Percentiles rank a stretch among this genome's conserved stretches.
Evolutionary conservation across 2,888 invertebrate genomes (phyloP).

Genomic region (Drosophila peninsularis): DNA sequence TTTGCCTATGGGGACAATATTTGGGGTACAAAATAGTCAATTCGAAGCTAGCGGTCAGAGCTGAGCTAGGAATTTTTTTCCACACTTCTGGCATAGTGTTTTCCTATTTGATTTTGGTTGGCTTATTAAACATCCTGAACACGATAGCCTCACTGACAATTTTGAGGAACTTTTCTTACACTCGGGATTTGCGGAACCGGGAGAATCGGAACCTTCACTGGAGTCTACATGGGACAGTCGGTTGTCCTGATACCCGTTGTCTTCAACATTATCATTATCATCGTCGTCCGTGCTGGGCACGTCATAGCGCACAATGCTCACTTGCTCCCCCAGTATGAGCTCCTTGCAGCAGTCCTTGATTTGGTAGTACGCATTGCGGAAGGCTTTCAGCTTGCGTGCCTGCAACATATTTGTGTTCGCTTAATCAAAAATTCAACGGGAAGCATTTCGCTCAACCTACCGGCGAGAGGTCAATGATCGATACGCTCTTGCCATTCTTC

Average conservation of each 20-base stretch:
- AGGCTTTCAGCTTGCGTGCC: slow-evolving; percentile 57
- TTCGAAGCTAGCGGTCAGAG: slow-evolving; percentile 63
- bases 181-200: background rate
- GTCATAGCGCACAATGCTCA: slow-evolving; percentile 59
- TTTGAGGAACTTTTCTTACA: background rate
- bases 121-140: slow-evolving; percentile 1
- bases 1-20: background rate
- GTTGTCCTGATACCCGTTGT: background rate
- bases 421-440: background rate
- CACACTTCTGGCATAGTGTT: slow-evolving; percentile 55
- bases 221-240: background rate
- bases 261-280: slow-evolving; percentile 9
- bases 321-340: slow-evolving; percentile 60
- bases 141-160: background rate
- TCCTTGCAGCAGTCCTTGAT: slow-evolving; percentile 69
- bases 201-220: background rate
- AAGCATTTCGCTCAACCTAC: slow-evolving; percentile 21
- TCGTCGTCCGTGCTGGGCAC: slow-evolving; percentile 67
- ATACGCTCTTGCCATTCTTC: slow-evolving; percentile 10
- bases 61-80: slow-evolving; percentile 82
- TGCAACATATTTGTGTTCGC: slow-evolving; percentile 9
- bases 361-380: slow-evolving; percentile 67
- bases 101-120: slow-evolving; percentile 5
- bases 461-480: slow-evolving; percentile 48
- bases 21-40: background rate